Percentiles rank a stretch among this genome's conserved stretches.
These are phyloP conservation scores for Aphelinus atriplicis DNA, from an alignment of 1,140 invertebrate species.

Conservation along the genomic window DNA sequence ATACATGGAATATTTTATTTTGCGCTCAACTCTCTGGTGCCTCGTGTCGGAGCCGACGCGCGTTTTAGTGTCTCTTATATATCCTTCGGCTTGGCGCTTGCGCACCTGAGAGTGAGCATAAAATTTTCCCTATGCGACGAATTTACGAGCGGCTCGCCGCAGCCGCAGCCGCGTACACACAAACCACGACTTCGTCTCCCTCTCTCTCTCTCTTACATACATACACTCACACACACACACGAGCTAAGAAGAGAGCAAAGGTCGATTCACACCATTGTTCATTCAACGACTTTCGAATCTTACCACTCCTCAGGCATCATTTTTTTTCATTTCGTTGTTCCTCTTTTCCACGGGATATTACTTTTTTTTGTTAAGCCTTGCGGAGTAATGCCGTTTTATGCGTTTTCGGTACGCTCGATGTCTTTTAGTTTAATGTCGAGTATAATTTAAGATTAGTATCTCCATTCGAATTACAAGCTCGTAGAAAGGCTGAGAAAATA, in stretches of 20 bases:
- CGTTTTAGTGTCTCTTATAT: constrained; percentile 38
- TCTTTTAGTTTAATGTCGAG: constrained; percentile 4
- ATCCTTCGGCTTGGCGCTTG: background rate
- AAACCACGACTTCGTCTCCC: background rate
- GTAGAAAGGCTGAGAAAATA: too few species aligned
- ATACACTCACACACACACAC: too few species aligned
- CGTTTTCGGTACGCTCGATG: constrained; percentile 1
- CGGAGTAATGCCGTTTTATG: constrained; percentile 11
- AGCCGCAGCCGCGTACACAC: background rate
- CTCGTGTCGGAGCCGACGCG: background rate
- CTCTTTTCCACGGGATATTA: too few species aligned
- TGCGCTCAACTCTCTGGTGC: background rate
- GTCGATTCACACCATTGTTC: constrained; percentile 8
- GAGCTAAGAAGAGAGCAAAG: background rate
- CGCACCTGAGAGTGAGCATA: constrained; percentile 32
- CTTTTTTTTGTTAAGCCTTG: background rate
- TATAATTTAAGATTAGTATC: constrained; percentile 32
- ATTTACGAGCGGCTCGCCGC: constrained; percentile 27
- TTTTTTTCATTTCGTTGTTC: background rate
- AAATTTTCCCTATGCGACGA: constrained; percentile 33
- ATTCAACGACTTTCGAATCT: background rate
- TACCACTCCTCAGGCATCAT: background rate
- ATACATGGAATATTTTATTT: constrained; percentile 15
- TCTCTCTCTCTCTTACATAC: background rate
- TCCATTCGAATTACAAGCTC: background rate